phyloP scores from a whole-genome alignment of 2,113 vertebrate genomes.

The Hippopotamus amphibius region DNA sequence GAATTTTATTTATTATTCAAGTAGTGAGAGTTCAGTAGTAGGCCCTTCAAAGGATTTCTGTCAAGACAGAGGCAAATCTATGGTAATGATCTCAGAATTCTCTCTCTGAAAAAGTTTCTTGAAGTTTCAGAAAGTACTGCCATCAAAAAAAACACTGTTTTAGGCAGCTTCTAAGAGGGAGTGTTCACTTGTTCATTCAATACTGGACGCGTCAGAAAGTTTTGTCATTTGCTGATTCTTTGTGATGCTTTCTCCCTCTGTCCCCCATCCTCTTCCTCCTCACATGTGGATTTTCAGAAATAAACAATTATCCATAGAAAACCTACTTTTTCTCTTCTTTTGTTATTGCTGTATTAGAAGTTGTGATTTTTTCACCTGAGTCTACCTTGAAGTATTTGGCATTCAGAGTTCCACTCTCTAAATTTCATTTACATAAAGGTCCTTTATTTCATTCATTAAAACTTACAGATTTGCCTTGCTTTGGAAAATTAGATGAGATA shows the following conservation, averaged over 20 bases:
- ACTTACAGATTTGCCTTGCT: not conserved
- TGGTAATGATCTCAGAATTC: constrained; percentile 9
- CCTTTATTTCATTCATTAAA: not conserved
- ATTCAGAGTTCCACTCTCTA: not conserved
- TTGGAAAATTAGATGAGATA: constrained; percentile 24
- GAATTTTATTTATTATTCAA: not conserved
- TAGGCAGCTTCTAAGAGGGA: not conserved
- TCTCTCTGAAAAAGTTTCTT: constrained; percentile 17
- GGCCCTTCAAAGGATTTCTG: not conserved
- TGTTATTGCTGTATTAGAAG: not conserved
- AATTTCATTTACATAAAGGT: not conserved
- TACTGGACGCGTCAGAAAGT: not conserved
- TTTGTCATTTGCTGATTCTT: not conserved
- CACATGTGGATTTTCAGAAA: constrained; percentile 5
- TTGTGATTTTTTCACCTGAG: not conserved
- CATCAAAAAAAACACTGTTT: not conserved
- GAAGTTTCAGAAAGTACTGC: not conserved
- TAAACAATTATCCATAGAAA: not conserved
- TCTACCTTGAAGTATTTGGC: not conserved
- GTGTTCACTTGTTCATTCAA: not conserved
- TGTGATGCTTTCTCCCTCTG: not conserved
- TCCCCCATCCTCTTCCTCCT: not conserved
- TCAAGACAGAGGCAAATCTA: not conserved
- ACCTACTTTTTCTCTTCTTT: not conserved
- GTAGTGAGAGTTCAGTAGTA: not conserved